Evolutionary conservation across 2,888 invertebrate species (phyloP).

Genomic region (Priocnemis perturbator): DNA sequence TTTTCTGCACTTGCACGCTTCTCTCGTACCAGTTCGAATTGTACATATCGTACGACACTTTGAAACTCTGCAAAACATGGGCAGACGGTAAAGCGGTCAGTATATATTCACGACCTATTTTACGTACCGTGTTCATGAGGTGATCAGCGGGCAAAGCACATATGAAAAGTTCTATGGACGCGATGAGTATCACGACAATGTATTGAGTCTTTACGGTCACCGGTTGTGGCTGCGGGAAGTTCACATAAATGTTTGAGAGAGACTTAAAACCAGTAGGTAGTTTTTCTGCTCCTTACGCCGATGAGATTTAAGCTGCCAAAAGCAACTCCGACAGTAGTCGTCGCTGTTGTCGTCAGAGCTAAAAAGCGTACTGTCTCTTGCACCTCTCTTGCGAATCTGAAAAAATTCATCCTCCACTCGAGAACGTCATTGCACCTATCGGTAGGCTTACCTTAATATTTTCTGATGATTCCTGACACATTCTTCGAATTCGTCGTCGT

Average conservation of each 20-base stretch:
- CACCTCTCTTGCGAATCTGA: conserved; percentile 41
- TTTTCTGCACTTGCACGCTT: neutral
- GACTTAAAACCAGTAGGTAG: neutral
- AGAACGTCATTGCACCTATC: conserved; percentile 46
- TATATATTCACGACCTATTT: neutral
- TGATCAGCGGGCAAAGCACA: conserved; percentile 63
- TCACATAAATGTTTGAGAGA: neutral
- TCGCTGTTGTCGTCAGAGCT: conserved; percentile 32
- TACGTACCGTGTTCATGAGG: conserved; percentile 53
- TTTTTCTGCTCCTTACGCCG: conserved; percentile 36
- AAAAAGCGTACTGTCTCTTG: conserved; percentile 32
- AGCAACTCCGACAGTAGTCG: conserved; percentile 37
- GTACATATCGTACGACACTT: conserved; percentile 17
- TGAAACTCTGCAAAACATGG: conserved; percentile 22
- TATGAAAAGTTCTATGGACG: conserved; percentile 58
- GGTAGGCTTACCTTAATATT: neutral
- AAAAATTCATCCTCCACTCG: conserved; percentile 32
- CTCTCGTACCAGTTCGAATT: conserved; percentile 32
- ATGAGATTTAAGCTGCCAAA: conserved; percentile 48
- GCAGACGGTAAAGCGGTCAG: neutral
- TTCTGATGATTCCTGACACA: neutral
- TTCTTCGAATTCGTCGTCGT: neutral
- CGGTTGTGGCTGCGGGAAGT: conserved; percentile 46
- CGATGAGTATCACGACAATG: conserved; percentile 47
- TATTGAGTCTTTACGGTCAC: conserved; percentile 50